Percentiles rank a stretch among this genome's conserved stretches.
These are phyloP conservation scores for Melanotaenia parkinsoni DNA, from an alignment of 2,797 vertebrate genomes.

Conservation along the genomic window DNA sequence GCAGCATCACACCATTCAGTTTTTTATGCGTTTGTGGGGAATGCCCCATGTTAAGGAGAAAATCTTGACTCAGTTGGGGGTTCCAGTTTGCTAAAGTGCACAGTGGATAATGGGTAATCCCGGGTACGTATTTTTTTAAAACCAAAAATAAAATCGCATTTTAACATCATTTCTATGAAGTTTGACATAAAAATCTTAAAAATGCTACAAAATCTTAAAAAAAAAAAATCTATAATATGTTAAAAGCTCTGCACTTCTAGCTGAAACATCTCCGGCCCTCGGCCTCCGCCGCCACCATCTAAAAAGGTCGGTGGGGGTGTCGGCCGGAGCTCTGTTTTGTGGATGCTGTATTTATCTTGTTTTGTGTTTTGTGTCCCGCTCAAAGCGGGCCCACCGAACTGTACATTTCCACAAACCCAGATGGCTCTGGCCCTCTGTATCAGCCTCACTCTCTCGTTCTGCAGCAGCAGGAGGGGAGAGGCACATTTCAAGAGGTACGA, in stretches of 20 bases:
- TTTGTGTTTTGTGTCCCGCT: constrained; percentile 75
- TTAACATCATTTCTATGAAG: constrained; percentile 84
- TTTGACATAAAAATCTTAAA: constrained; percentile 81
- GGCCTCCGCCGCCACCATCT: constrained; percentile 64
- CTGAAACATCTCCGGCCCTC: constrained; percentile 78
- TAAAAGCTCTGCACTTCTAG: constrained; percentile 83
- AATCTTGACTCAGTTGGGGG: constrained; percentile 73
- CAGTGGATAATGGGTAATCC: constrained; percentile 83
- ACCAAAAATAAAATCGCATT: constrained; percentile 85
- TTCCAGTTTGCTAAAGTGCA: constrained; percentile 83
- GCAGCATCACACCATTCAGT: constrained; percentile 73
- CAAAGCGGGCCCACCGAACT: constrained; percentile 78
- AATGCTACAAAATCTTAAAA: constrained; percentile 74
- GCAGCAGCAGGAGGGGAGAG: constrained; percentile 62
- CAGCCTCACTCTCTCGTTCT: constrained; percentile 67
- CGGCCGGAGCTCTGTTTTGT: constrained; percentile 80
- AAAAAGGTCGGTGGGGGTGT: constrained; percentile 59
- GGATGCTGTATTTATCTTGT: constrained; percentile 81
- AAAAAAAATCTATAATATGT: constrained; percentile 75
- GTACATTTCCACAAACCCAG: constrained; percentile 81
- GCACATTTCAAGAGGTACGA: constrained; percentile 78
- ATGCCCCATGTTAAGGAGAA: constrained; percentile 63
- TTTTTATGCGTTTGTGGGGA: constrained; percentile 66
- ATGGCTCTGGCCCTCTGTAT: constrained; percentile 74
- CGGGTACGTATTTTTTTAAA: constrained; percentile 88